A percentile compares a stretch with the other conserved stretches of the same genome.
Conservation (phyloP, 2,888 invertebrate species). For the Lysandra bellargus region DNA sequence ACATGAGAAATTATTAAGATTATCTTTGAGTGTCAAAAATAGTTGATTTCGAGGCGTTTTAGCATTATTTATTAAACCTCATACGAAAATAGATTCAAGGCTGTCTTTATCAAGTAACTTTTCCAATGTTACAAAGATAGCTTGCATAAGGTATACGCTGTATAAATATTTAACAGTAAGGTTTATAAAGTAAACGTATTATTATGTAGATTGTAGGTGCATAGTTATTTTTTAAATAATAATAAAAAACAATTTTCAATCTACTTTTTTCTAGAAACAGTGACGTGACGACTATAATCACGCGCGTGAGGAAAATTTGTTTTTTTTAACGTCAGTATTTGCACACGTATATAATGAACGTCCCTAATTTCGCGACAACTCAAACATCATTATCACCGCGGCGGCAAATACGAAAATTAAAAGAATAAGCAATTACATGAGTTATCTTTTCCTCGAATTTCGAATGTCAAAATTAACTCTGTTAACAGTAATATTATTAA, state of each 20-base stretch:
- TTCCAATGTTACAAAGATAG: background rate
- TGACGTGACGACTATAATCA: background rate
- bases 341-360: background rate
- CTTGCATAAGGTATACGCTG: background rate
- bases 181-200: background rate
- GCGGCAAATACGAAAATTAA: background rate
- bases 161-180: background rate
- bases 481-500: background rate
- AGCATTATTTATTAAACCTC: background rate
- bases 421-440: background rate
- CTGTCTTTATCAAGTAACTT: background rate
- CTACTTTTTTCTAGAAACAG: background rate
- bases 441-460: background rate
- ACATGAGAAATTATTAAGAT: background rate
- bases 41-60: background rate
- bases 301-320: background rate
- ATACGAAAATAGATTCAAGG: background rate
- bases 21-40: background rate
- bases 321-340: conserved; percentile 1
- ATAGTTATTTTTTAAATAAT: background rate
- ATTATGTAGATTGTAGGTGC: background rate
- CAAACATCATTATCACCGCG: conserved; percentile 1
- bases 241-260: background rate
- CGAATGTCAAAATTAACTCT: background rate
- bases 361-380: conserved; percentile 5